Conservation (phyloP, 2,113 vertebrate genomes). For the Tachycineta bicolor region DNA sequence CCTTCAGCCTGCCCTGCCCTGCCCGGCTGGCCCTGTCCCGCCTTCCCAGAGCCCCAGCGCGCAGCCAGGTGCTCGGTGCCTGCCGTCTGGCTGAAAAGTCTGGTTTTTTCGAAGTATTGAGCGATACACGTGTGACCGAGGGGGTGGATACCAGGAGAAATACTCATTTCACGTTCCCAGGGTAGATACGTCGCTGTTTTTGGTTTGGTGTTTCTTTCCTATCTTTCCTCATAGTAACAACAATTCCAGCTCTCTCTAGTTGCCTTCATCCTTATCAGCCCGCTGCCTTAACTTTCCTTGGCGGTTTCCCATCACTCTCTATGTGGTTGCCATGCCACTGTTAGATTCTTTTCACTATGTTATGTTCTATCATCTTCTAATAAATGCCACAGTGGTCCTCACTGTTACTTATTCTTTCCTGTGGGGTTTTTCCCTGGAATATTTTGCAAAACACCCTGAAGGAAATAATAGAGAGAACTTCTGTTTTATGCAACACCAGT, state of each 20-base stretch:
- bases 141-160: neutral
- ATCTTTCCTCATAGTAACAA: rapidly evolving
- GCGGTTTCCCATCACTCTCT: neutral
- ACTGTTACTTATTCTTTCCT: neutral
- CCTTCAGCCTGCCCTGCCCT: neutral
- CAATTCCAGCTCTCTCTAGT: neutral
- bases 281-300: neutral
- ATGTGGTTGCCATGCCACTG: neutral
- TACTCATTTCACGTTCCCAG: neutral
- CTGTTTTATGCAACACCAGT: neutral
- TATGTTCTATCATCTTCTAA: neutral
- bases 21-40: neutral
- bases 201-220: neutral
- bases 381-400: neutral
- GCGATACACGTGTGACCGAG: rapidly evolving
- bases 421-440: neutral
- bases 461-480: neutral
- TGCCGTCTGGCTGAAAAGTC: neutral
- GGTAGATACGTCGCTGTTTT: neutral
- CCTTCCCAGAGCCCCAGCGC: neutral
- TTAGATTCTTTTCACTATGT: rapidly evolving
- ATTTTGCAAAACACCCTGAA: neutral
- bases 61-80: neutral
- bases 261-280: neutral
- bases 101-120: rapidly evolving